Conservation (phyloP, 2,888 invertebrate genomes). For the Fabriciana adippe region DNA sequence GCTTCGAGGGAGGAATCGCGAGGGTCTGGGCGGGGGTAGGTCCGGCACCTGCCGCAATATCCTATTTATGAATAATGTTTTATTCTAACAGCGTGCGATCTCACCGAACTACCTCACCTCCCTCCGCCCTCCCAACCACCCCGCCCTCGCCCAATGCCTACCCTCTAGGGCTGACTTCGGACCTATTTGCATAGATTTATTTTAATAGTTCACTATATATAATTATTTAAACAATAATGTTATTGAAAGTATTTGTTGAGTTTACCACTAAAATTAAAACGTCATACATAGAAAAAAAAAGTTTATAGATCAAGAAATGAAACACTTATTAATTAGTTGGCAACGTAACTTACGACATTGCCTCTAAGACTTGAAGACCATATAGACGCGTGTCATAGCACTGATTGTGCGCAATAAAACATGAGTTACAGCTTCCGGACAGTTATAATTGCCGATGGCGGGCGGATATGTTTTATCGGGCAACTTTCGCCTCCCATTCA, state of each 20-base stretch:
- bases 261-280: too few species aligned
- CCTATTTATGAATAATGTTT: conserved; percentile 82
- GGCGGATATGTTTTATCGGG: conserved; percentile 35
- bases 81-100: conserved; percentile 79
- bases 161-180: conserved; percentile 30
- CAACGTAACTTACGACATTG: not conserved
- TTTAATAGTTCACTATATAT: not conserved
- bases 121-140: conserved; percentile 8
- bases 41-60: conserved; percentile 71
- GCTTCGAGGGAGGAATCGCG: conserved; percentile 38
- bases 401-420: conserved; percentile 23
- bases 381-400: not conserved
- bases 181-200: conserved; percentile 33
- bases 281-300: too few species aligned
- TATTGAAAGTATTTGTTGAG: too few species aligned
- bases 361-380: conserved; percentile 1
- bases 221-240: not conserved
- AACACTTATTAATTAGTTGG: not conserved
- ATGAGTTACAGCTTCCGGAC: conserved; percentile 27
- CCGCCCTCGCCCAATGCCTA: conserved; percentile 23
- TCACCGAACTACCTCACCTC: conserved; percentile 45
- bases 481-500: conserved; percentile 35
- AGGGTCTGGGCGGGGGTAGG: conserved; percentile 40
- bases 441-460: conserved; percentile 45
- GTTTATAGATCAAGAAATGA: not conserved